Evolutionary conservation across 2,888 invertebrate genomes (phyloP), one percentile per base, ranked within the genome.

Genomic region (Drosophila siamana): DNA sequence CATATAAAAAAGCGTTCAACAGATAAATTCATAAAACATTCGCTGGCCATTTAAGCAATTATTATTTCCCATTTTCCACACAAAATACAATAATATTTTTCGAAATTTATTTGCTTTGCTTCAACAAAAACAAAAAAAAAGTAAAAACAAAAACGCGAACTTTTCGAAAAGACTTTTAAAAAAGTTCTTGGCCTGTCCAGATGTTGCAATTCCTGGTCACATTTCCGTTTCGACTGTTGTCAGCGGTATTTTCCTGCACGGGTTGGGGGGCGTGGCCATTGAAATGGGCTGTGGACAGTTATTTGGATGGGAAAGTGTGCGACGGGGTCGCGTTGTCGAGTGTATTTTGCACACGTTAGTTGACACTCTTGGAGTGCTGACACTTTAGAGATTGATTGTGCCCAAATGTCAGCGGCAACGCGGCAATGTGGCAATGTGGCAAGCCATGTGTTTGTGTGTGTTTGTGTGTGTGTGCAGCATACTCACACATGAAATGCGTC

Each of bases 311-410:
- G 46, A 40, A 38, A 60, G 16, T 50, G 11, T 22, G 22, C 11
- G 15, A 13, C n/a, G 28, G 9, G 30, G 30, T 30, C 8, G 11
- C 41, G 16, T 24, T 40, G 51, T 50, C 33, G n/a, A 28, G 47
- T 50, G 78, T 69, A 69, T 67, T 65, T 61, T 65, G 59, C 67
- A 78, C 68, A 78, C 68, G 78, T 78, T 65, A 50, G 74, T 30
- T 66, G 52, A 61, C 77, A 63, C 65, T 69, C 62, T 61, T 67
- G 64, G 48, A 74, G 78, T 77, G 70, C 50, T 72, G 86, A 88
- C 86, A 86, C 70, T 65, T 70, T 41, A 3, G 51, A 86, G 84
- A 84, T 88, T 88, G 84, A 84, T 84, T 72, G 77, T 40, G 47
- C 47, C 61, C 61, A 61, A 61, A 61, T 61, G 61, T 62, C 61